Evolutionary conservation across 2,888 invertebrate genomes (phyloP), one percentile per base, ranked within the genome.

Genomic region (Kryphioiulus occultus): DNA sequence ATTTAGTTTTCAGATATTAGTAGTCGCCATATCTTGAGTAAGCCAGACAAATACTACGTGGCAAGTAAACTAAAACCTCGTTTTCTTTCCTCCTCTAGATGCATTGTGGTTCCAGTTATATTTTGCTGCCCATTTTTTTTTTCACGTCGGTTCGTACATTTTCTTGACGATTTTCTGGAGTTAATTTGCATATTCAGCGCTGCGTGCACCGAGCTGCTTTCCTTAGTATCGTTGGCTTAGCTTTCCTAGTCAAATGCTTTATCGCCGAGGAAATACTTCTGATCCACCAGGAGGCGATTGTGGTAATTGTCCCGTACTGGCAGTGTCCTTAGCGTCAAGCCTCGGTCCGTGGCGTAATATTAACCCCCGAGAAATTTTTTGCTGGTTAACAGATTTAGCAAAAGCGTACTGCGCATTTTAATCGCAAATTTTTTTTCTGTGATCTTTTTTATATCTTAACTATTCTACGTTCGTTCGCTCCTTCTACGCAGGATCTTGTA

Each of bases 61-160:
- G n/a, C 19, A 53, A 53, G 68, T 68, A 2, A 10, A 0, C 22
- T 68, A 26, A 19, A 26, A 12, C 68, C 26, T 68, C 12, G 59
- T 68, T 68, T 68, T 26, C 0, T 68, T 68, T 26, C 26, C 26
- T 22, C 68, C 12, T 26, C 26, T 26, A 68, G 68, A 26, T 68
- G 9, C 68, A 26, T 5, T 68, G 26, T 12, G 68, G 26, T 68
- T 68, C 68, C 68, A 68, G 68, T 68, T 68, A 26, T 59, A 68
- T 68, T 26, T 68, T 68, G 68, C 68, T 68, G 68, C 68, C 68
- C n/a, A 68, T 68, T 68, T 53, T 53, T 53, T 68, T 26, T 68
- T n/a, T 12, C 68, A 26, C 68, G 26, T 68, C n/a, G 68, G 68
- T 12, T 68, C 68, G 68, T 68, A 68, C 68, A 68, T 68, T 68